Base-by-base conservation (phyloP, 1,140 invertebrate species). In the Lordiphosa stackelbergi region DNA sequence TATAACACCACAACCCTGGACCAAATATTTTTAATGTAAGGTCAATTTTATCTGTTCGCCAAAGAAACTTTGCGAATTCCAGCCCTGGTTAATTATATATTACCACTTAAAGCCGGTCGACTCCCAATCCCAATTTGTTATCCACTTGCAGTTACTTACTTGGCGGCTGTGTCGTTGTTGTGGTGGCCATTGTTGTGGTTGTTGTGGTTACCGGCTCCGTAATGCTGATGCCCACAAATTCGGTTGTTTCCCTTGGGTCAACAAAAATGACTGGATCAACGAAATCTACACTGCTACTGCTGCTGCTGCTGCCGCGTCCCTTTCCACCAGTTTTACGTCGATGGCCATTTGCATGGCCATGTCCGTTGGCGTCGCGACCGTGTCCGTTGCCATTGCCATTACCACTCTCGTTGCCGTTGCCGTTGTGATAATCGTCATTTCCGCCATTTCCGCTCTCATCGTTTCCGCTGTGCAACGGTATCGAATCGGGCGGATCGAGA, bases 121-220 rank as follows among this genome's bases (percentile, higher is more conserved):
- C 11, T 10, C 3, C 4, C 24, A 55, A 28, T 8, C 46, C 22
- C 66, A 61, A 62, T 69, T 59, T 45, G 51, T 62, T 47, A 53
- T 47, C 45, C 46, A 66, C 45, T 69, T 66, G 64, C 73, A 72
- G 73, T 84, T 73, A 87, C 90, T 93, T 90, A 90, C 93, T 90
- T 79, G 93, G 92, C 57, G 93, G 92, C 63, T 91, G 74, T 1
- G 93, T 93, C 42, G 91, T 92, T 37, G 92, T 92, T 12, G 92
- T 91, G 13, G 91, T 90, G 3, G 74, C 73, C 66, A 90, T 89
- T 43, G 89, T 89, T 53, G 88, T 90, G 84, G 88, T 85, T 31
- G 88, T 89, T 81, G 87, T 87, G 16, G 88, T 88, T 58, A 89
- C 88, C 7, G 89, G 88, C 53, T 87, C 85, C 53, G 77, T 89